Evolutionary conservation across 2,888 invertebrate species (phyloP).

Genomic region (Pseudeuparius sepicola): DNA sequence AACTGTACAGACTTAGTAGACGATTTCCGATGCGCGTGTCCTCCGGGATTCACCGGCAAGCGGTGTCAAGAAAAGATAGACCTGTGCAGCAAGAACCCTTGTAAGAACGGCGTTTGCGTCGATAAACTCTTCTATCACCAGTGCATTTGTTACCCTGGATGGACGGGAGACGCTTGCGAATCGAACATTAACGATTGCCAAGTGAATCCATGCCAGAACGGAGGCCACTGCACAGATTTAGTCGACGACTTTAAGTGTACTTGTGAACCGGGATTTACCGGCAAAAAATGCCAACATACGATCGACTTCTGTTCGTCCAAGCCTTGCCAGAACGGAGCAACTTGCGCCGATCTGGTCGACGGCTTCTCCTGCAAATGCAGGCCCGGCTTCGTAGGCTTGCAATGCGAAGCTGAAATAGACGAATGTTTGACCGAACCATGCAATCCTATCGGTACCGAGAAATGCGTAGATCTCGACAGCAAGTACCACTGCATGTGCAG

Average conservation of each 20-base stretch:
- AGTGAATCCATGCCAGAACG: conserved; percentile 81
- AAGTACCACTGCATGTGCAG: conserved; percentile 81
- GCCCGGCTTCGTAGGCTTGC: conserved; percentile 85
- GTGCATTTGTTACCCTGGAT: conserved; percentile 88
- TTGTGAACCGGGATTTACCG: conserved; percentile 91
- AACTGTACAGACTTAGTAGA: conserved; percentile 90
- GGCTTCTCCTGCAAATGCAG: conserved; percentile 89
- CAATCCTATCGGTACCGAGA: conserved; percentile 79
- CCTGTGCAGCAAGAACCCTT: conserved; percentile 81
- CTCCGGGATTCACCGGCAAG: conserved; percentile 90
- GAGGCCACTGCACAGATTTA: conserved; percentile 82
- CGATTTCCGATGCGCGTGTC: conserved; percentile 89
- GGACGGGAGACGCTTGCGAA: conserved; percentile 80
- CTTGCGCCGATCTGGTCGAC: conserved; percentile 78
- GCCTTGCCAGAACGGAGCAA: conserved; percentile 88
- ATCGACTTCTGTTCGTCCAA: conserved; percentile 84
- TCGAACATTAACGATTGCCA: conserved; percentile 87
- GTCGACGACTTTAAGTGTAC: conserved; percentile 77
- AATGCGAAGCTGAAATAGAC: conserved; percentile 88
- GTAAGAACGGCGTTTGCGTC: conserved; percentile 87
- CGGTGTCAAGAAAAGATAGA: conserved; percentile 93
- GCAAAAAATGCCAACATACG: conserved; percentile 74
- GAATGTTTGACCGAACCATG: conserved; percentile 89
- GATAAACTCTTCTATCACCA: conserved; percentile 80
- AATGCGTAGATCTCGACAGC: conserved; percentile 81